Base-by-base conservation (phyloP, 2,888 invertebrate genomes). In the Electrophaes corylata region DNA sequence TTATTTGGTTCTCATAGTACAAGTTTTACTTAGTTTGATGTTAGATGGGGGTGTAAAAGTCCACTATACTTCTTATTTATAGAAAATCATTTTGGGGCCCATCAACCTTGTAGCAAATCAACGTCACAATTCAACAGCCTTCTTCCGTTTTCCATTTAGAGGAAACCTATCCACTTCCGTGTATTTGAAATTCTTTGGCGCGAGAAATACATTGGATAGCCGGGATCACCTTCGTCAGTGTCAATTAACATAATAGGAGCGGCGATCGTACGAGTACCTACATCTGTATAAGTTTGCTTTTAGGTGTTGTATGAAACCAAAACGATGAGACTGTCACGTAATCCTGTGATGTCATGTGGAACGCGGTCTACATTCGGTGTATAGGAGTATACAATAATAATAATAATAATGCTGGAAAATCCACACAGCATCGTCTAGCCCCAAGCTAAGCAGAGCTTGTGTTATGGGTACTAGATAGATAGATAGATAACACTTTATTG, bases 181-280 rank as follows among this genome's bases (percentile, higher is more conserved):
- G 41, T 44, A 59, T 60, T 56, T 49, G 45, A 48, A 56, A 60
- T 64, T 68, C 64, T 52, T 57, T 51, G 51, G 68, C 72, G 73
- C 74, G 78, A 77, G 73, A 75, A 76, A 75, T 69, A 73, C 70
- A 71, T 76, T 77, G 71, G 70, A 69, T 69, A 63, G 71, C 75
- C 64, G 64, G 61, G 63, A 67, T 65, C 23, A 67, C 87, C 88
- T 84, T 81, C 84, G 82, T 86, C 88, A 86, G 73, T 84, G 88
- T 88, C 88, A 87, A 86, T 87, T 86, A 87, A 73, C 48, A 60
- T 70, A 69, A 70, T 69, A 73, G 73, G 70, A 39, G 31, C 57
- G 23, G 35, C 29, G 40, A 57, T 51, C 31, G 39, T 26, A 53
- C n/a, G n/a, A n/a, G n/a, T n/a, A n/a, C n/a, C n/a, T n/a, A n/a